phyloP scores from a whole-genome alignment of 1,140 invertebrate genomes.

The Drosophila bocki region DNA sequence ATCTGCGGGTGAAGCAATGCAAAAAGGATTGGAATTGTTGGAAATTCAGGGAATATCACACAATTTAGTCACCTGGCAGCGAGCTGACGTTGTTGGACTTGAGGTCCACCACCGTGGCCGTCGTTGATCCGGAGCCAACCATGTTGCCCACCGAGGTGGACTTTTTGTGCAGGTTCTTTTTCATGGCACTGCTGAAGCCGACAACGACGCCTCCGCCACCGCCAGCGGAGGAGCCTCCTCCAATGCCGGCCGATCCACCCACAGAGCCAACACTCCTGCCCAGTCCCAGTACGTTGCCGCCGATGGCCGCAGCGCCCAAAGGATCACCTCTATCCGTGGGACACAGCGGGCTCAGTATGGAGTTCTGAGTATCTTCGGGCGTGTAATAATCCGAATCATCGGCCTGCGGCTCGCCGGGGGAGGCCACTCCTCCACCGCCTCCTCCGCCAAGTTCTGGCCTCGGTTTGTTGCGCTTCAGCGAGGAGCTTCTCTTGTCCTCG shows the following conservation, averaged over 20 bases:
- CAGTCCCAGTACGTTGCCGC: constrained; percentile 1
- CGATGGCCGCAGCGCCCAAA: constrained; percentile 31
- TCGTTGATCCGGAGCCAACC: constrained; percentile 50
- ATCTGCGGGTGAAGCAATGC: constrained; percentile 27
- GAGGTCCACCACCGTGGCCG: constrained; percentile 42
- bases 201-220: constrained; percentile 35
- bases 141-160: constrained; percentile 83
- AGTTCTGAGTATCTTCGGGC: constrained; percentile 89
- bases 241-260: constrained; percentile 6
- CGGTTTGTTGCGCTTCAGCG: constrained; percentile 44
- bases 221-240: background rate
- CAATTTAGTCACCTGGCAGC: constrained; percentile 65
- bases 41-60: too few relatives aligned
- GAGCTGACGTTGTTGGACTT: constrained; percentile 77
- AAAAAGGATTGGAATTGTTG: too few relatives aligned
- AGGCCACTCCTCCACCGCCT: background rate
- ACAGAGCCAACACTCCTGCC: constrained; percentile 29
- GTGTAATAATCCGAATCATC: constrained; percentile 91
- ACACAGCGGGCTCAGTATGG: constrained; percentile 87
- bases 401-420: constrained; percentile 62
- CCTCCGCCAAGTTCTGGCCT: constrained; percentile 35
- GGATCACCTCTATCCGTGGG: constrained; percentile 74
- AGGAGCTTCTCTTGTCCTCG: constrained; percentile 41
- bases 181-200: constrained; percentile 59
- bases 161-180: constrained; percentile 79